Conservation (phyloP, 2,888 invertebrate genomes). For the Orthosia gracilis region DNA sequence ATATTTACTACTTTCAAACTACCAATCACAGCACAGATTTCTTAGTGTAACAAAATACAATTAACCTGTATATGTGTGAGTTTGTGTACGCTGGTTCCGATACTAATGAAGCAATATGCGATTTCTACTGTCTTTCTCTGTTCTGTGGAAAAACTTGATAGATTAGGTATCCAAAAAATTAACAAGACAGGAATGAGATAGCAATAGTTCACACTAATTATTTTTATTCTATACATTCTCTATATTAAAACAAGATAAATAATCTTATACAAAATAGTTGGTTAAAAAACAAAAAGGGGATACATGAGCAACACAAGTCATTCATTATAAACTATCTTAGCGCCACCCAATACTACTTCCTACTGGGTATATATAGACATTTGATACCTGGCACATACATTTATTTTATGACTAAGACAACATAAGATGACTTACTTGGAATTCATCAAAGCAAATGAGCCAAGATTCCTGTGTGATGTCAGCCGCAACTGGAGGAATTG, state of each 20-base stretch:
- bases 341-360: neutral
- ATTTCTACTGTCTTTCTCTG: too few relatives aligned
- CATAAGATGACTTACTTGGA: conserved; percentile 93
- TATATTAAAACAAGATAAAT: neutral
- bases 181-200: conserved; percentile 1
- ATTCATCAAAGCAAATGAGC: conserved; percentile 99
- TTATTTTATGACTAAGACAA: neutral
- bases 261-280: neutral
- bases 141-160: too few relatives aligned
- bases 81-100: too few relatives aligned
- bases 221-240: neutral
- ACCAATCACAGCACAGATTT: too few relatives aligned
- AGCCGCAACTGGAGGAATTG: conserved; percentile 98
- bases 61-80: too few relatives aligned
- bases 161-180: neutral
- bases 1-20: too few relatives aligned
- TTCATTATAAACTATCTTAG: neutral
- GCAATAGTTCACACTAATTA: neutral
- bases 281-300: neutral
- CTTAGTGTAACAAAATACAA: too few relatives aligned
- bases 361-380: neutral
- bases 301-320: neutral
- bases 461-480: conserved; percentile 96
- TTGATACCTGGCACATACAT: neutral
- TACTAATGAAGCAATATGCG: too few relatives aligned